These are phyloP conservation scores for Oopsacas minuta DNA, from an alignment of 37 sponge, comb jelly and placozoan genomes.

Conservation along the genomic window DNA sequence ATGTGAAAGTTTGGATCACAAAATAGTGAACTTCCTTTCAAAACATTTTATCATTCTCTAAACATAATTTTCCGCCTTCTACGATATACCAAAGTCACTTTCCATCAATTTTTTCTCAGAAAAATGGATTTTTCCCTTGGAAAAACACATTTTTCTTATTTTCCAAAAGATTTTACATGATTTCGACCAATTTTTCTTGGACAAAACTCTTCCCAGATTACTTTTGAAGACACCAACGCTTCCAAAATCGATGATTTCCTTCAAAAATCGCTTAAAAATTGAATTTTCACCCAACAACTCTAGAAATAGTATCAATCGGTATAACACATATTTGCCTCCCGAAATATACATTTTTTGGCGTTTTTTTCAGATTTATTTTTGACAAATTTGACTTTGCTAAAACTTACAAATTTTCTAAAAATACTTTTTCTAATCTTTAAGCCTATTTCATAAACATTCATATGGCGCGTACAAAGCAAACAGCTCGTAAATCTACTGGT, in stretches of 20 bases:
- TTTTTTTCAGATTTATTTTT: not conserved
- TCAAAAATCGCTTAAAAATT: not conserved
- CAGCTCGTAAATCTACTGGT: slow-evolving; percentile 98
- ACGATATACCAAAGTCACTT: no score
- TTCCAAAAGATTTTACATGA: not conserved
- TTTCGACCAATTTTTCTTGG: not conserved
- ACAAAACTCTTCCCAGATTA: no score
- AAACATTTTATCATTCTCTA: no score
- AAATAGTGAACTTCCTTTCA: no score
- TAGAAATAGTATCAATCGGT: not conserved
- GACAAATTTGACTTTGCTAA: not conserved
- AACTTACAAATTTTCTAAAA: not conserved
- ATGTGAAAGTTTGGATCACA: no score
- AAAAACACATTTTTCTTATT: not conserved
- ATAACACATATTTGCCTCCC: not conserved
- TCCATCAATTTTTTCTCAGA: not conserved
- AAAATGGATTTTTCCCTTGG: not conserved
- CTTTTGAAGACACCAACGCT: no score
- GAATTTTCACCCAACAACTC: not conserved
- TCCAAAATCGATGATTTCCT: not conserved
- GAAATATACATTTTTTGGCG: not conserved
- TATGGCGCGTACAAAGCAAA: slow-evolving; percentile 99
- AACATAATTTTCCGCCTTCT: no score
- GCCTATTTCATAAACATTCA: not conserved
- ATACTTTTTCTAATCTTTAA: not conserved